A percentile compares a stretch with the other conserved stretches of the same genome.
Evolutionary conservation across 2,797 vertebrate species (phyloP).

Genomic region (Aphelocoma californica): DNA sequence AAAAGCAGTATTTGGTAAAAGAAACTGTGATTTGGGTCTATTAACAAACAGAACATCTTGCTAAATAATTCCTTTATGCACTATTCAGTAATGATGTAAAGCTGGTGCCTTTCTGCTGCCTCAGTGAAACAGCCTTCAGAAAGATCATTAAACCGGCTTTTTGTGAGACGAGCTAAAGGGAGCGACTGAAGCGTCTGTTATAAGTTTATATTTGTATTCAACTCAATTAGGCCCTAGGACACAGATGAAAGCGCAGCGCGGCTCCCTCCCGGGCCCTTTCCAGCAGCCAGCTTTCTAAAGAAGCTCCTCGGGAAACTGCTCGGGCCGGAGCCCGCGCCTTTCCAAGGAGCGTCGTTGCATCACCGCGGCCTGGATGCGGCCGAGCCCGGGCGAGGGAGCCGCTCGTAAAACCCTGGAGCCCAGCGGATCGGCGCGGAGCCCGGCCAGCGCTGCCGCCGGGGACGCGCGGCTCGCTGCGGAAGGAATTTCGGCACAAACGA

Average conservation of each 20-base stretch:
- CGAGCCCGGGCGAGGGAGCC: background rate
- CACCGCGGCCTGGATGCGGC: background rate
- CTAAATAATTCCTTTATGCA: conserved; percentile 75
- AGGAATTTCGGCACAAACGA: background rate
- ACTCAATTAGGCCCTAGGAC: conserved; percentile 68
- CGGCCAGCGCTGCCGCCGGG: background rate
- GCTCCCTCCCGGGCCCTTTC: conserved; percentile 14
- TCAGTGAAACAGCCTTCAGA: conserved; percentile 69
- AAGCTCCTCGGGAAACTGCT: background rate
- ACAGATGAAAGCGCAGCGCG: conserved; percentile 36
- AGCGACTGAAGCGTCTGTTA: conserved; percentile 62
- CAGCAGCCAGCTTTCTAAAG: background rate
- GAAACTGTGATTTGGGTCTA: conserved; percentile 66
- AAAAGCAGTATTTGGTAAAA: conserved; percentile 72
- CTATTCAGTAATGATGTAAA: conserved; percentile 73
- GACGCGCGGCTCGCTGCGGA: background rate
- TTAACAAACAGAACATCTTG: conserved; percentile 75
- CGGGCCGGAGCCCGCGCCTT: background rate
- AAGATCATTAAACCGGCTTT: conserved; percentile 69
- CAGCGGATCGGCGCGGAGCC: background rate
- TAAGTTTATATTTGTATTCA: conserved; percentile 70
- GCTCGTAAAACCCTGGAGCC: background rate
- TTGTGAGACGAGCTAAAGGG: conserved; percentile 55
- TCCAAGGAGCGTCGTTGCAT: background rate
- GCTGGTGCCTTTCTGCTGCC: conserved; percentile 66